A percentile compares a stretch with the other conserved stretches of the same genome.
Evolutionary conservation across 2,113 vertebrate genomes (phyloP).

Genomic region (Corvus cornix): DNA sequence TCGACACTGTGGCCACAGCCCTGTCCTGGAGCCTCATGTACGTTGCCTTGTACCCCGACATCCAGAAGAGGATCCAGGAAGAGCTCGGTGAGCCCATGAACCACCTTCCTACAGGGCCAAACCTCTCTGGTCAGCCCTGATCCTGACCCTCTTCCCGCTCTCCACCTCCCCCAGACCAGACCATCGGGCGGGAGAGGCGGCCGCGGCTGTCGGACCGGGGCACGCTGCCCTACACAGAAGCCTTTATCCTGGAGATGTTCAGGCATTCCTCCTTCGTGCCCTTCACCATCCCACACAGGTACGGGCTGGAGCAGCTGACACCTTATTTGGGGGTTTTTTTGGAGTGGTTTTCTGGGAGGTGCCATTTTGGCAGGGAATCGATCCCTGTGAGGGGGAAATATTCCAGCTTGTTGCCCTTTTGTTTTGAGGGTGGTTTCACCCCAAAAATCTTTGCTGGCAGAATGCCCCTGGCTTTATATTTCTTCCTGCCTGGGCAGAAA

Average conservation of each 20-base stretch:
- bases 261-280: constrained; percentile 89
- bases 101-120: accelerated
- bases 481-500: not conserved
- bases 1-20: constrained; percentile 88
- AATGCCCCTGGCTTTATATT: not conserved
- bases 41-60: constrained; percentile 76
- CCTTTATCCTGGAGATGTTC: constrained; percentile 90
- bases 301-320: accelerated
- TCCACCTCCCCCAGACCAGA: constrained; percentile 68
- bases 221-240: constrained; percentile 80
- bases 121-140: not conserved
- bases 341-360: not conserved
- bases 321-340: accelerated
- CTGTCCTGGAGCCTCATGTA: constrained; percentile 91
- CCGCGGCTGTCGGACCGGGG: constrained; percentile 79
- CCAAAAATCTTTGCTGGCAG: not conserved
- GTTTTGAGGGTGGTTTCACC: not conserved
- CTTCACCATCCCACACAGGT: constrained; percentile 94
- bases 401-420: not conserved
- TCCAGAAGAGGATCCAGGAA: constrained; percentile 85
- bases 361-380: not conserved
- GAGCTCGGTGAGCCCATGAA: constrained; percentile 81
- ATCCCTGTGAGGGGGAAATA: not conserved
- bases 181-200: constrained; percentile 74
- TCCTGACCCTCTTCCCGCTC: not conserved